These are phyloP conservation scores for Drosophila incognita DNA, from an alignment of 2,888 invertebrate genomes.

Conservation along the genomic window DNA sequence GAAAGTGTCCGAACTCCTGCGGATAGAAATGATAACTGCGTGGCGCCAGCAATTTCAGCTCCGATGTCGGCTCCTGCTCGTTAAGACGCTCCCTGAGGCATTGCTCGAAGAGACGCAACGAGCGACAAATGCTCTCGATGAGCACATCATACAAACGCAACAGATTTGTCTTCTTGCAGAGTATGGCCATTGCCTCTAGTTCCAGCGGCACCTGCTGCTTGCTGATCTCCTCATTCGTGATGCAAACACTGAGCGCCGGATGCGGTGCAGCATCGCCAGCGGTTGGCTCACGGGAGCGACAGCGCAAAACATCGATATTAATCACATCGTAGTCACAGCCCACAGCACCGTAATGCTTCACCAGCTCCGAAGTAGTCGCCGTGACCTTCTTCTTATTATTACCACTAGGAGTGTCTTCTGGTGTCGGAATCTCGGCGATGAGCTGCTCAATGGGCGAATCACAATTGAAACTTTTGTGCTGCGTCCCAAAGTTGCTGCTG, in stretches of 20 bases:
- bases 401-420: conserved; percentile 40
- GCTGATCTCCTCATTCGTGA: conserved; percentile 69
- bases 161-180: conserved; percentile 88
- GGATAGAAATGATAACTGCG: conserved; percentile 89
- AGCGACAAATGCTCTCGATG: conserved; percentile 90
- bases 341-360: conserved; percentile 58
- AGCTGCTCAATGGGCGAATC: conserved; percentile 76
- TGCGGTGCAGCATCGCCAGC: conserved; percentile 49
- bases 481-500: conserved; percentile 85
- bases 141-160: conserved; percentile 90
- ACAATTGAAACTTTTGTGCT: conserved; percentile 65
- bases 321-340: conserved; percentile 82
- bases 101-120: conserved; percentile 88
- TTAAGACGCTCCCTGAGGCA: conserved; percentile 87
- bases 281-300: conserved; percentile 79
- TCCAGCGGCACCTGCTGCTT: conserved; percentile 86
- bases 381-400: conserved; percentile 38
- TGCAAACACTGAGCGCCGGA: conserved; percentile 74
- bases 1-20: conserved; percentile 89
- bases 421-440: conserved; percentile 58
- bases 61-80: conserved; percentile 52
- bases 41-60: conserved; percentile 75
- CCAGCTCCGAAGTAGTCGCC: conserved; percentile 14
- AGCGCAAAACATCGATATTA: conserved; percentile 82
- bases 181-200: conserved; percentile 90